Percentiles rank a stretch among this genome's conserved stretches.
These are phyloP conservation scores for Nasonovia ribisnigri DNA, from an alignment of 2,888 invertebrate species.

Conservation along the genomic window DNA sequence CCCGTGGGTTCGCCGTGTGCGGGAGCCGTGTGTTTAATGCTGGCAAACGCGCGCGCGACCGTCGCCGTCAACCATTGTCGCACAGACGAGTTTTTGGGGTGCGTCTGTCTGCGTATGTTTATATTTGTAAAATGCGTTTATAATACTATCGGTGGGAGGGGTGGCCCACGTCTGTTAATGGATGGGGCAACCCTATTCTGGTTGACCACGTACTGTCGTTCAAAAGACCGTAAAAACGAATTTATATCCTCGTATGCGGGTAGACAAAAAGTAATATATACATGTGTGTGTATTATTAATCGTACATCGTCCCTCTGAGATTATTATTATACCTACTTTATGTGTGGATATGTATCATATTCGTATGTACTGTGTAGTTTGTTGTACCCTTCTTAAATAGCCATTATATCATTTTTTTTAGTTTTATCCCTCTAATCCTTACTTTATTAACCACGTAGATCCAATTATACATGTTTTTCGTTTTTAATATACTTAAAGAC, in stretches of 20 bases:
- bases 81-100: slow-evolving; percentile 50
- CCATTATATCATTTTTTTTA: slow-evolving; percentile 22
- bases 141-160: slow-evolving; percentile 1
- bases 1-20: slow-evolving; percentile 30
- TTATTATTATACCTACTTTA: neutral
- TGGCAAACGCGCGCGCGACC: slow-evolving; percentile 5
- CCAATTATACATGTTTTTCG: neutral
- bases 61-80: slow-evolving; percentile 32
- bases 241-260: slow-evolving; percentile 29
- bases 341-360: neutral
- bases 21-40: slow-evolving; percentile 49
- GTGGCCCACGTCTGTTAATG: slow-evolving; percentile 23
- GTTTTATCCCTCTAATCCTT: neutral
- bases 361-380: neutral
- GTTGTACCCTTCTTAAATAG: slow-evolving; percentile 17
- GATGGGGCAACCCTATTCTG: slow-evolving; percentile 48
- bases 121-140: slow-evolving; percentile 39
- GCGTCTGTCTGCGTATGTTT: slow-evolving; percentile 16
- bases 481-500: neutral
- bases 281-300: neutral
- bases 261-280: slow-evolving; percentile 7
- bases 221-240: slow-evolving; percentile 61
- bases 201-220: slow-evolving; percentile 54
- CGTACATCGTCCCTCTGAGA: neutral
- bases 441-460: neutral